Conservation (phyloP, 1,140 invertebrate genomes). For the Sycobia sp. region DNA sequence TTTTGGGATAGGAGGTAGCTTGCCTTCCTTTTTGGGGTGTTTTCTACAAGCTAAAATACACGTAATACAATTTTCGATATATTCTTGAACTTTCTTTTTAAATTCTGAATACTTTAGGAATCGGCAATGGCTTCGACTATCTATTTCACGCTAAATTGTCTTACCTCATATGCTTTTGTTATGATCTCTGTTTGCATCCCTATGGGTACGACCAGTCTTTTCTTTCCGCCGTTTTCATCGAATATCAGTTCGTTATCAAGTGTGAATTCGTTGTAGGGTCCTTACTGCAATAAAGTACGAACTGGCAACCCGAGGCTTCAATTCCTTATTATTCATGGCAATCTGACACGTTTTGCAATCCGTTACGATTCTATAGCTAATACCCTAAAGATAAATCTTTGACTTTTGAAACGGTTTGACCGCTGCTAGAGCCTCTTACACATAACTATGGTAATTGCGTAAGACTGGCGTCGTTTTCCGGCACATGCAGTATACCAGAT, state of each 20-base stretch:
- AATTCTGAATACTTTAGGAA: conserved; percentile 7
- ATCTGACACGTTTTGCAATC: conserved; percentile 46
- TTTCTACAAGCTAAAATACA: too few species aligned
- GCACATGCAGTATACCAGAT: conserved; percentile 36
- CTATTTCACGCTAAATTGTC: too few species aligned
- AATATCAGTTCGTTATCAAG: background rate
- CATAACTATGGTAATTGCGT: conserved; percentile 34
- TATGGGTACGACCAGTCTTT: too few species aligned
- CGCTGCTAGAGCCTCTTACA: too few species aligned
- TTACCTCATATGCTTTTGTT: too few species aligned
- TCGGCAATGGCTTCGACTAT: background rate
- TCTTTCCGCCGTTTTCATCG: too few species aligned
- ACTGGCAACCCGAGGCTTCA: conserved; percentile 40
- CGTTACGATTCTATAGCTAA: too few species aligned
- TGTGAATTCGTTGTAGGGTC: background rate
- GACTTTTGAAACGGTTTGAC: too few species aligned
- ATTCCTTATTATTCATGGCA: conserved; percentile 43
- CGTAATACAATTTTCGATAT: conserved; percentile 1
- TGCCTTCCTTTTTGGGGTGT: too few species aligned
- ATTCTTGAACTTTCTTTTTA: conserved; percentile 7
- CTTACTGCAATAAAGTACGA: background rate
- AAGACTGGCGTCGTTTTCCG: conserved; percentile 25
- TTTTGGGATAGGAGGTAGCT: too few species aligned
- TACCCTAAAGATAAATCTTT: too few species aligned
- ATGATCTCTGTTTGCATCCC: too few species aligned